phyloP scores from a whole-genome alignment of 2,888 invertebrate genomes.

The Heliconius ethilla region DNA sequence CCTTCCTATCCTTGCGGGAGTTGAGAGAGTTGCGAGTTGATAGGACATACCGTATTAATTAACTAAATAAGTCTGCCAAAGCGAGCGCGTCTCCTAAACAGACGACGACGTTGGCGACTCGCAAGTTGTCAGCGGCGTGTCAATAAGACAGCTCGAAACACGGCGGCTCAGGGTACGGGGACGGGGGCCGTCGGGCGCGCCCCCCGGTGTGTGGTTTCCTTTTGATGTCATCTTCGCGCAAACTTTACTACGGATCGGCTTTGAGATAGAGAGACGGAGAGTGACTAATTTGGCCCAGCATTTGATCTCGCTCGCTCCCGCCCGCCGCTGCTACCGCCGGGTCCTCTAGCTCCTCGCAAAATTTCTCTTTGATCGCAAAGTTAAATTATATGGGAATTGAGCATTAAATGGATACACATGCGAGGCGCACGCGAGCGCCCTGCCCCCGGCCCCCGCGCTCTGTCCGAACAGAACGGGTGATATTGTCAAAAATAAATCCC shows the following conservation, averaged over 20 bases:
- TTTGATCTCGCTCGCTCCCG: constrained; percentile 80
- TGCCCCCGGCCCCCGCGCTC: constrained; percentile 45
- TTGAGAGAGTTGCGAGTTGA: constrained; percentile 74
- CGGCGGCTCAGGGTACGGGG: constrained; percentile 78
- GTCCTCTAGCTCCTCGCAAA: constrained; percentile 76
- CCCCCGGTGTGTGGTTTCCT: constrained; percentile 82
- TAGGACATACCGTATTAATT: constrained; percentile 82
- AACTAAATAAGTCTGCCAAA: constrained; percentile 80
- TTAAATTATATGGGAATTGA: constrained; percentile 83
- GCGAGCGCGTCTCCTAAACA: constrained; percentile 69
- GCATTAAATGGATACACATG: constrained; percentile 82
- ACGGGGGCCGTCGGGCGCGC: constrained; percentile 62
- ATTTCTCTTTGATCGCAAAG: constrained; percentile 82
- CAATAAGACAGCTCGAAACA: constrained; percentile 79
- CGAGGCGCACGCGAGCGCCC: constrained; percentile 56
- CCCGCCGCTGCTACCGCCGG: constrained; percentile 68
- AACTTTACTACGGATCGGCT: constrained; percentile 83
- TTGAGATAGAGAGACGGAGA: constrained; percentile 83
- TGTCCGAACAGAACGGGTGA: constrained; percentile 56
- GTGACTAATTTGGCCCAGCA: constrained; percentile 83
- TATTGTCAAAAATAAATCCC: constrained; percentile 65
- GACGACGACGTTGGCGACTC: constrained; percentile 71
- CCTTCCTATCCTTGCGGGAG: constrained; percentile 72
- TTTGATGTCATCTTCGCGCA: constrained; percentile 83
- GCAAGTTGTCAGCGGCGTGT: constrained; percentile 80